Percentiles rank a stretch among this genome's conserved stretches.
Conservation (phyloP, 2,888 invertebrate species). For the Horisme vitalbata region DNA sequence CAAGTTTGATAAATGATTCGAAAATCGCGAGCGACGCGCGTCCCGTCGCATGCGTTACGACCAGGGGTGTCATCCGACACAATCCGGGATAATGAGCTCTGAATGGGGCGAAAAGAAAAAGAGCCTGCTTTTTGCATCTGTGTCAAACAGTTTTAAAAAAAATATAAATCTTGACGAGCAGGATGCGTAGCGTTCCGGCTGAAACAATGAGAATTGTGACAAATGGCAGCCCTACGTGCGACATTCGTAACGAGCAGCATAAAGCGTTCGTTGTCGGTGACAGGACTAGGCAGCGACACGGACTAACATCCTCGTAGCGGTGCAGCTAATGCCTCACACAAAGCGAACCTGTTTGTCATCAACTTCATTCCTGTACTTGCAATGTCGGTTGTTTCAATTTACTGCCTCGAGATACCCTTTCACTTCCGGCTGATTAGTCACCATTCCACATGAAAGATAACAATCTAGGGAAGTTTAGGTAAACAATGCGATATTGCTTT, state of each 20-base stretch:
- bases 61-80: constrained; percentile 23
- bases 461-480: constrained; percentile 5
- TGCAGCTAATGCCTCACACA: constrained; percentile 38
- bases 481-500: constrained; percentile 12
- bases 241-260: constrained; percentile 24
- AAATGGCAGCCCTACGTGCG: constrained; percentile 21
- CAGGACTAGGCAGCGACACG: constrained; percentile 28
- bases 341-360: constrained; percentile 39
- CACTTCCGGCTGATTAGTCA: constrained; percentile 25
- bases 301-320: constrained; percentile 23
- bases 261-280: constrained; percentile 35
- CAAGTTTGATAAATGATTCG: constrained; percentile 56
- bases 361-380: constrained; percentile 32
- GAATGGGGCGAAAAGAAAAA: constrained; percentile 15
- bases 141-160: constrained; percentile 10
- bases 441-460: constrained; percentile 17
- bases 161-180: constrained; percentile 8
- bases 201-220: constrained; percentile 12
- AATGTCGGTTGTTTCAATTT: constrained; percentile 19
- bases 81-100: constrained; percentile 21
- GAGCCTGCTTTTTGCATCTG: constrained; percentile 12
- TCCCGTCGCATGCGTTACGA: constrained; percentile 21
- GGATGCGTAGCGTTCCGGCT: constrained; percentile 5
- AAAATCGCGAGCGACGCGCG: constrained; percentile 47
- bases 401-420: constrained; percentile 15